Evolutionary conservation across 2,797 vertebrate species (phyloP).

Genomic region (Pangasius macronema): DNA sequence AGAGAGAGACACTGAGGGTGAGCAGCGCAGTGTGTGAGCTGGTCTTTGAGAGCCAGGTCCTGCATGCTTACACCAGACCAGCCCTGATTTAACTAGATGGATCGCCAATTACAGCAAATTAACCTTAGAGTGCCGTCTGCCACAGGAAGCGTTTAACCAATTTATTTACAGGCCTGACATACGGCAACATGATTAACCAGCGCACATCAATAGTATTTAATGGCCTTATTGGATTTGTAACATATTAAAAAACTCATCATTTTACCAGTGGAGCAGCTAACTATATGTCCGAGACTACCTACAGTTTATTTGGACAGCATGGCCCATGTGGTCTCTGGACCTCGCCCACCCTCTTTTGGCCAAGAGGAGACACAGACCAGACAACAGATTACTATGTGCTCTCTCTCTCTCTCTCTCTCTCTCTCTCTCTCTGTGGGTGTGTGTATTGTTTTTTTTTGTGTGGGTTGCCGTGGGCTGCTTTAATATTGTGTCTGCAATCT

Average conservation of each 20-base stretch:
- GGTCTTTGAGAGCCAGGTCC: conserved; percentile 33
- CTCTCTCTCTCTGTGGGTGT: not conserved
- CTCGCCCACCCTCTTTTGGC: conserved; percentile 34
- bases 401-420: not conserved
- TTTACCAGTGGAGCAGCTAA: conserved; percentile 65
- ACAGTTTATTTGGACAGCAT: conserved; percentile 48
- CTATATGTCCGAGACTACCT: conserved; percentile 64
- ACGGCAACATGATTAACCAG: conserved; percentile 74
- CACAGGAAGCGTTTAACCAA: conserved; percentile 80
- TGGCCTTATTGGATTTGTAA: conserved; percentile 73
- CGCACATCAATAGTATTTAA: conserved; percentile 73
- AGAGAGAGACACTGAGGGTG: conserved; percentile 44
- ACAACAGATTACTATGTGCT: not conserved
- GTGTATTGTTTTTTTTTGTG: not conserved
- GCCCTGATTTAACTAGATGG: conserved; percentile 74
- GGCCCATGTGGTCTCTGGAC: conserved; percentile 26
- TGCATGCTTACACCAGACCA: conserved; percentile 67
- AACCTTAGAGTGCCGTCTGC: conserved; percentile 79
- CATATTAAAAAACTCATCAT: conserved; percentile 69
- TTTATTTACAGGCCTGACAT: conserved; percentile 72
- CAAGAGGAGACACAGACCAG: conserved; percentile 33
- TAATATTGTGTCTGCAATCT: conserved; percentile 20
- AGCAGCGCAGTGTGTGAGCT: conserved; percentile 47
- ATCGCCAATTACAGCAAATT: conserved; percentile 79
- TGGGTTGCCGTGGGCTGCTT: conserved; percentile 4